These are phyloP conservation scores for Cliona cf. orientalis DNA, from an alignment of 37 sponge, comb jelly and placozoan species.

Conservation along the genomic window DNA sequence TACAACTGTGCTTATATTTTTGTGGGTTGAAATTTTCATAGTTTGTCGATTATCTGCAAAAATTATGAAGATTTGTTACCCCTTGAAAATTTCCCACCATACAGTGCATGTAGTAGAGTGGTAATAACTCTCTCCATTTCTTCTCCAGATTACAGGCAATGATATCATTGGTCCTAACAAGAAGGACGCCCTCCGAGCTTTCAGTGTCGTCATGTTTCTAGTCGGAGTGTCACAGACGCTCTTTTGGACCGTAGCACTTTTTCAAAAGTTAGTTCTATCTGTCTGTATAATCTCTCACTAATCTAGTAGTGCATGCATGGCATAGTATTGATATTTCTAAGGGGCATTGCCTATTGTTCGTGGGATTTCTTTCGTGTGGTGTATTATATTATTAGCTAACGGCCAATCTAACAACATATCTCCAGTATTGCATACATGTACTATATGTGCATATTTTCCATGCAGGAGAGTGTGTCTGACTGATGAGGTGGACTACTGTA, in stretches of 20 bases:
- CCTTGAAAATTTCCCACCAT: no score
- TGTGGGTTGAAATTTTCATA: no score
- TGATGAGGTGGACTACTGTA: background rate
- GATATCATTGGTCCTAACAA: background rate
- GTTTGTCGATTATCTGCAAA: no score
- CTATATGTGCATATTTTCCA: background rate
- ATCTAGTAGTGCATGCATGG: no score
- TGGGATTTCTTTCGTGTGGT: background rate
- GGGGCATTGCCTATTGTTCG: background rate
- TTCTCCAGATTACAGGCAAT: no score
- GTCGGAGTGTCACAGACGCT: constrained; percentile 29
- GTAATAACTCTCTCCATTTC: no score
- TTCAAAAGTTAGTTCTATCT: constrained; percentile 21
- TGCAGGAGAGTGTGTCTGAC: constrained; percentile 11
- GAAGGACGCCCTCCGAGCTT: constrained; percentile 1
- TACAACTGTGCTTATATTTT: no score
- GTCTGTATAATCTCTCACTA: background rate
- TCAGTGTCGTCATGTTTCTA: constrained; percentile 15
- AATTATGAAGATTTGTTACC: no score
- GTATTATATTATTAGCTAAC: background rate
- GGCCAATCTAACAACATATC: background rate
- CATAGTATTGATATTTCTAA: background rate
- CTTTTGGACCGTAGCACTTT: constrained; percentile 34
- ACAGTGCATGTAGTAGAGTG: no score
- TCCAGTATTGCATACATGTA: background rate